Conservation (phyloP, 2,888 invertebrate species). For the Lasiommata megera region DNA sequence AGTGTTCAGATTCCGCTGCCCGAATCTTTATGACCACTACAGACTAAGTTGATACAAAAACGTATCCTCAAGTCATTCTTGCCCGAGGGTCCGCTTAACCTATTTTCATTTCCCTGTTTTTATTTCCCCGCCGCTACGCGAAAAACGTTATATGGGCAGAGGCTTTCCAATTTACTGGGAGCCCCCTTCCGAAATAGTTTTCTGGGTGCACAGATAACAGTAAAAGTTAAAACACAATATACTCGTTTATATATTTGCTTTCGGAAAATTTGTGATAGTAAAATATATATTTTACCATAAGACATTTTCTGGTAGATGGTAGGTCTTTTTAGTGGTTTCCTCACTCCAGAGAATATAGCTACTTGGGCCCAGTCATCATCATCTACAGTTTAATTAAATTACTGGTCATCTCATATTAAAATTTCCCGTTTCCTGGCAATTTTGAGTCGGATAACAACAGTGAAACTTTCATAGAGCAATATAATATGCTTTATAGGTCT, state of each 20-base stretch:
- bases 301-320: too few relatives aligned
- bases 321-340: too few relatives aligned
- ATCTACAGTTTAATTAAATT: too few relatives aligned
- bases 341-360: too few relatives aligned
- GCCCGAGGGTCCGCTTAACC: slow-evolving; percentile 63
- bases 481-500: too few relatives aligned
- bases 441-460: too few relatives aligned
- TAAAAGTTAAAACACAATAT: slow-evolving; percentile 27
- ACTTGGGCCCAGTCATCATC: too few relatives aligned
- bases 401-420: too few relatives aligned
- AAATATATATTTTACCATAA: too few relatives aligned
- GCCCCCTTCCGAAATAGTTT: slow-evolving; percentile 42
- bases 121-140: slow-evolving; percentile 50
- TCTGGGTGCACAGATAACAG: slow-evolving; percentile 37
- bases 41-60: slow-evolving; percentile 49
- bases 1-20: slow-evolving; percentile 10
- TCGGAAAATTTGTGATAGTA: neutral
- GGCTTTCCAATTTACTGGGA: slow-evolving; percentile 61
- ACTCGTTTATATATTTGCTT: neutral
- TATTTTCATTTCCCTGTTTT: slow-evolving; percentile 67
- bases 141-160: slow-evolving; percentile 47
- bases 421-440: too few relatives aligned
- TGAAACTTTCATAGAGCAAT: too few relatives aligned
- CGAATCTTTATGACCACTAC: slow-evolving; percentile 27
- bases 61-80: slow-evolving; percentile 48